These are phyloP conservation scores for Crossaster papposus DNA, from an alignment of 53 echinoderm and acorn worm species.

Conservation along the genomic window DNA sequence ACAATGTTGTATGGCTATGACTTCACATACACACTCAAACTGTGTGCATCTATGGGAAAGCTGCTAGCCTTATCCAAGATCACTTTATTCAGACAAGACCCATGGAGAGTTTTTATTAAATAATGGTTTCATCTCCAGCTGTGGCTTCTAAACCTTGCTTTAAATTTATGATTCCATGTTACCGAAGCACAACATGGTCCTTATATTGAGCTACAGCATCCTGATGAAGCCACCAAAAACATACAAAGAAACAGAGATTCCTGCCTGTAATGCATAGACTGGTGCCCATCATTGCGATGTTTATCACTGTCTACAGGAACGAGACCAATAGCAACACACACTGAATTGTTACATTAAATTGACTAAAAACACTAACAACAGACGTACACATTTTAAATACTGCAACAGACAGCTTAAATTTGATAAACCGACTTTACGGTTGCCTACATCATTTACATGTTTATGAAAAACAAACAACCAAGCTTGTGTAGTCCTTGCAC, in stretches of 20 bases:
- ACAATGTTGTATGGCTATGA: background rate
- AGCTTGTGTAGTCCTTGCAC: conserved; percentile 13
- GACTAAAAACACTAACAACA: background rate
- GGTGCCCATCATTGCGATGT: conserved; percentile 5
- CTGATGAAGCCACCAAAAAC: background rate
- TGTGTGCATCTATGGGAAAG: too few species aligned
- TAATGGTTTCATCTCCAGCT: background rate
- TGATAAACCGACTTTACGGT: background rate
- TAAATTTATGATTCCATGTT: background rate
- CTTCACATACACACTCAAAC: background rate
- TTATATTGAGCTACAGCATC: too few species aligned
- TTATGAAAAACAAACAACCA: background rate
- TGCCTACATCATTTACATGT: conserved; percentile 39
- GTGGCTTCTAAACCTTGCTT: background rate
- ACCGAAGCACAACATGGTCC: too few species aligned
- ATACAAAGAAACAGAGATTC: background rate
- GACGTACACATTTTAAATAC: background rate
- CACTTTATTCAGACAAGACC: too few species aligned
- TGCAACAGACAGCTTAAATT: background rate
- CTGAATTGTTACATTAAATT: background rate
- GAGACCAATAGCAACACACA: background rate
- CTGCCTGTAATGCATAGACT: background rate
- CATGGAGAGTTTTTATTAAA: background rate
- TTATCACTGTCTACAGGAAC: background rate
- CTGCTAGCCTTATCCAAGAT: too few species aligned